Conservation (phyloP, 2,797 vertebrate species). For the Pelodytes ibericus region DNA sequence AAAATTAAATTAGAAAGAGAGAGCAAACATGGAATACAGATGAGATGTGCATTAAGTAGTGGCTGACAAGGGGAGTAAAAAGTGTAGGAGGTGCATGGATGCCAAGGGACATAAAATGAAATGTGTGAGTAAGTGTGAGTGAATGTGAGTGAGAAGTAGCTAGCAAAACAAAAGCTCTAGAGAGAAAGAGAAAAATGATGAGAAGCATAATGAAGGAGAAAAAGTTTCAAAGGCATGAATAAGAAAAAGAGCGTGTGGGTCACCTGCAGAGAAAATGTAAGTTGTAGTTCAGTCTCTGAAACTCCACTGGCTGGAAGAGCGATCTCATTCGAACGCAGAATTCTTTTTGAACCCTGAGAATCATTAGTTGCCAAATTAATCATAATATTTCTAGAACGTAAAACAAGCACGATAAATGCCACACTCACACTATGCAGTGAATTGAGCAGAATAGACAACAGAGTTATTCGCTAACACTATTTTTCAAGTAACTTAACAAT, state of each 20-base stretch:
- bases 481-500: too few species aligned
- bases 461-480: too few species aligned
- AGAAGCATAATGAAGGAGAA: background rate
- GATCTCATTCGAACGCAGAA: conserved; percentile 92
- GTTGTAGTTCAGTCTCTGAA: conserved; percentile 87
- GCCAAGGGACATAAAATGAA: too few species aligned
- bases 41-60: background rate
- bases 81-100: background rate
- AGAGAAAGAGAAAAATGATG: background rate
- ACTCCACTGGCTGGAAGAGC: conserved; percentile 81
- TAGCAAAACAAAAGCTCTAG: background rate
- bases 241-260: background rate
- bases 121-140: too few species aligned
- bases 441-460: too few species aligned
- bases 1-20: background rate
- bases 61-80: background rate
- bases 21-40: background rate
- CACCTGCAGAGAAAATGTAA: conserved; percentile 92
- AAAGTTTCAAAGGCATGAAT: too few species aligned
- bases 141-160: too few species aligned
- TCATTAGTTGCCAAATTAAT: too few species aligned
- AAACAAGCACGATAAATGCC: too few species aligned
- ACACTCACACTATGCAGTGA: too few species aligned
- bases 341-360: conserved; percentile 87
- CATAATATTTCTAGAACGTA: too few species aligned